These are phyloP conservation scores for Australoheros scitulus DNA, from an alignment of 2,113 vertebrate genomes.

Conservation along the genomic window DNA sequence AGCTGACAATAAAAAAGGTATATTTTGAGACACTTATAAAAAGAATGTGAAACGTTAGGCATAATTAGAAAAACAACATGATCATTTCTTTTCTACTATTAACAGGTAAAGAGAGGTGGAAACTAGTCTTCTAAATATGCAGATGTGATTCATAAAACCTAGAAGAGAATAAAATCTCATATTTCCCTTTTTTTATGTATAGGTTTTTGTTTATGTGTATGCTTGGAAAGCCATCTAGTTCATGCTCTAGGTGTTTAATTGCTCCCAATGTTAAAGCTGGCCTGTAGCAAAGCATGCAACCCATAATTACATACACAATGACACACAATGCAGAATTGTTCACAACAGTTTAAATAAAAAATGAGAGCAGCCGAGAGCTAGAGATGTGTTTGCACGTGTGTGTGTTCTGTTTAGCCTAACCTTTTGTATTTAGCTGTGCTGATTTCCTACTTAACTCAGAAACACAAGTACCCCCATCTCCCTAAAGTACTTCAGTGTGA, in stretches of 20 bases:
- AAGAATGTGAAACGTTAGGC: not conserved
- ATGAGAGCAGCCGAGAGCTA: not conserved
- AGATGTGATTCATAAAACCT: not conserved
- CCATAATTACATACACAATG: slow-evolving; percentile 3
- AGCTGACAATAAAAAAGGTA: not conserved
- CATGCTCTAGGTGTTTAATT: not conserved
- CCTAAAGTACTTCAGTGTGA: slow-evolving; percentile 42
- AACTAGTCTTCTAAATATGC: not conserved
- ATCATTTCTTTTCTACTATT: not conserved
- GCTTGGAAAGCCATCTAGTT: not conserved
- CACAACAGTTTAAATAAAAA: not conserved
- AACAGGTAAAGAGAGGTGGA: not conserved
- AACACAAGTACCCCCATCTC: slow-evolving; percentile 50
- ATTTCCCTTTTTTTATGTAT: not conserved
- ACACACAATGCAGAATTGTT: slow-evolving; percentile 3
- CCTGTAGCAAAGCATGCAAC: slow-evolving; percentile 2
- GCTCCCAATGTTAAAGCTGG: not conserved
- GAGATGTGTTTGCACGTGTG: not conserved
- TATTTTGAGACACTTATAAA: not conserved
- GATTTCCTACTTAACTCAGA: slow-evolving; percentile 38
- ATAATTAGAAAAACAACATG: not conserved
- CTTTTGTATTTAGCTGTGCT: slow-evolving; percentile 41
- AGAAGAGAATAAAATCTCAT: not conserved
- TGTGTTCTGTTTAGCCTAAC: slow-evolving; percentile 17
- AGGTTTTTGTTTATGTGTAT: not conserved